A percentile compares a stretch with the other conserved stretches of the same genome.
Conservation (phyloP, 2,113 vertebrate genomes). For the Polypterus bichir region DNA sequence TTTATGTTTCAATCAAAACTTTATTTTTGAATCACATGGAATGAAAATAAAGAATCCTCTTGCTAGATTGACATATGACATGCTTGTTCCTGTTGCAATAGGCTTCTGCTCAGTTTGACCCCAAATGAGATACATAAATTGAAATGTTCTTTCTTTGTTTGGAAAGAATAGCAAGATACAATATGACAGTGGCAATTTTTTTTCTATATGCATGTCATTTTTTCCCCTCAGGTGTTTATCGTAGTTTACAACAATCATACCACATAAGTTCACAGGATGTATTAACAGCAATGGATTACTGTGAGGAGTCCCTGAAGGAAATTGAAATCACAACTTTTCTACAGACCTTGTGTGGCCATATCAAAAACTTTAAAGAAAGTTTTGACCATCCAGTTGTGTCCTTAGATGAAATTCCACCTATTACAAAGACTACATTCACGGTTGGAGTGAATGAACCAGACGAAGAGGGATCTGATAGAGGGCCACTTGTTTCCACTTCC, state of each 20-base stretch:
- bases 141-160: not conserved
- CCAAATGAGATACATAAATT: no score
- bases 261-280: constrained; percentile 74
- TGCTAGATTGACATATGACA: no score
- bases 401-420: constrained; percentile 10
- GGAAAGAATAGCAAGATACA: not conserved
- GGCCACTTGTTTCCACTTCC: constrained; percentile 53
- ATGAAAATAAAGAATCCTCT: no score
- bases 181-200: constrained; percentile 3
- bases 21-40: no score
- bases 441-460: constrained; percentile 48
- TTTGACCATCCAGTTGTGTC: constrained; percentile 22
- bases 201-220: not conserved
- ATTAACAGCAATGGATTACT: constrained; percentile 85
- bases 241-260: constrained; percentile 79
- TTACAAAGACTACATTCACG: constrained; percentile 48
- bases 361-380: constrained; percentile 54
- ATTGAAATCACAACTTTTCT: constrained; percentile 86
- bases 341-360: constrained; percentile 80
- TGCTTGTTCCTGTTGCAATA: no score
- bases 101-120: not conserved
- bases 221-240: constrained; percentile 59
- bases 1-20: no score
- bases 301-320: constrained; percentile 90
- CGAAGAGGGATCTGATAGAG: constrained; percentile 43